Conservation (phyloP, 2,113 vertebrate genomes). For the Blennius ocellaris region DNA sequence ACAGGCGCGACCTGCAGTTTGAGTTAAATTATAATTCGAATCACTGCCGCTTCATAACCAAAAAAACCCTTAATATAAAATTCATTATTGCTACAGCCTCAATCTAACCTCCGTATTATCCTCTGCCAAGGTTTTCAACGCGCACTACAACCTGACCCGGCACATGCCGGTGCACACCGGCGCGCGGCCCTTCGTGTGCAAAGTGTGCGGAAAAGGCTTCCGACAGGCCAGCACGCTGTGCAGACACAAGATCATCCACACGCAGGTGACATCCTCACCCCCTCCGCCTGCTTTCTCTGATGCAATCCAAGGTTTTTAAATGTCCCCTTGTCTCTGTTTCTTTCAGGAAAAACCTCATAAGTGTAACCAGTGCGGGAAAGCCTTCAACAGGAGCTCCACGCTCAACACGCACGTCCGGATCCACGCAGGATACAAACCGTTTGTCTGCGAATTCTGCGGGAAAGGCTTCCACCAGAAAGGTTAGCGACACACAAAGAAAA, state of each 20-base stretch:
- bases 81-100: too few relatives aligned
- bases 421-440: constrained; percentile 98
- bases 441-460: constrained; percentile 98
- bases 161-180: constrained; percentile 99
- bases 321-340: neutral
- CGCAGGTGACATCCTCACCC: constrained; percentile 84
- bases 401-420: constrained; percentile 98
- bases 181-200: constrained; percentile 97
- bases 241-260: constrained; percentile 98
- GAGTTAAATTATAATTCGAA: too few relatives aligned
- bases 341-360: constrained; percentile 95
- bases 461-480: constrained; percentile 99
- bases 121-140: constrained; percentile 89
- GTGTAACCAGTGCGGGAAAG: constrained; percentile 98
- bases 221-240: constrained; percentile 97
- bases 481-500: constrained; percentile 59
- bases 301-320: neutral
- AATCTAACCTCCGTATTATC: neutral
- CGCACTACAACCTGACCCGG: constrained; percentile 97
- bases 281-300: too few relatives aligned
- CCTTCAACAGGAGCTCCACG: constrained; percentile 99
- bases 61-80: too few relatives aligned
- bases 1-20: too few relatives aligned
- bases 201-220: constrained; percentile 97
- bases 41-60: too few relatives aligned